Base-by-base conservation (phyloP, 1,140 invertebrate species). In the Drosophila paulistorum region DNA sequence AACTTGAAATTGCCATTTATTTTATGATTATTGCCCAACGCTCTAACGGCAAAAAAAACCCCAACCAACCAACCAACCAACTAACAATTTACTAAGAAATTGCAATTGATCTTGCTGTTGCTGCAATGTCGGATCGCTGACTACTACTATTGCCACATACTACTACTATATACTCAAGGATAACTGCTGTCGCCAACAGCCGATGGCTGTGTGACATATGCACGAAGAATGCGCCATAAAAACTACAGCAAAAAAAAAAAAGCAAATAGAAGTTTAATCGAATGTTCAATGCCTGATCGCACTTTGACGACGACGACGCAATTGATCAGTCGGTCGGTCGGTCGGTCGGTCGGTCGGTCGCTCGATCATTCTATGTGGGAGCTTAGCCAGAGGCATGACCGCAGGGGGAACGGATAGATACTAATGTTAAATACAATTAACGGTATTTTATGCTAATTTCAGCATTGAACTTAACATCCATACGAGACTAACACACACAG, bases 391-490 rank as follows among this genome's bases (percentile, higher is more conserved):
- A 51, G 17, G 14, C 45, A 48, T 48, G 7, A 48, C 6, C 14
- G 26, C 58, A 26, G 60, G 59, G 61, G 26, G 66, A 6, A 20
- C 17, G 7, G 20, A 54, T 35, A 55, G 73, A 83, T 68, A 89
- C 74, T 84, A 90, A 85, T 90, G 84, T 81, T 79, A 90, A 37
- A 77, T 83, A 73, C 75, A 87, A 87, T 81, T 90, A 90, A 90
- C 87, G 87, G 87, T 90, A 90, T 80, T 87, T 90, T 90, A 90
- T 90, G 87, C 80, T 90, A 90, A 90, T 90, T 90, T 87, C 76
- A 90, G 70, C 87, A 90, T 90, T 90, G 87, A 90, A 90, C 87
- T 90, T 90, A 90, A 90, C 89, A 79, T 87, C 83, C 59, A 87
- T 69, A 58, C 58, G 68, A 66, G 62, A 68, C 58, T 42, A 30